Evolutionary conservation across 2,888 invertebrate species (phyloP), one percentile per base, ranked within the genome.

Genomic region (Machimus rusticus): DNA sequence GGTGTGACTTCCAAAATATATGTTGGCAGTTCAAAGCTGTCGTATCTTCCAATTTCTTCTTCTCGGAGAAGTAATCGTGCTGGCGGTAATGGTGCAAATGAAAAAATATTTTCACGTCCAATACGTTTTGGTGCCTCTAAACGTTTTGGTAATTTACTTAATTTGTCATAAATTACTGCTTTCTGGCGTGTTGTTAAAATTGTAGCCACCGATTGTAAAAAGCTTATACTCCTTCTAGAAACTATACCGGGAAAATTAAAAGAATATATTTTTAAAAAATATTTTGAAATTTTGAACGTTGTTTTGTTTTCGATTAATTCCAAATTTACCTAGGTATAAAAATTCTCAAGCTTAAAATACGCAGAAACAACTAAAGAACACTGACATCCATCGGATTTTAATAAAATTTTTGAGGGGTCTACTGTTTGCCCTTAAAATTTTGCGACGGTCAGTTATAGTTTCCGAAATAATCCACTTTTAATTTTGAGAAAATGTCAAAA

Each of bases 81-180:
- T 74, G 39, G 23, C 14, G 87, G 88, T 14, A 87, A 34, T 2
- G 87, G 87, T 39, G 85, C 19, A 85, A 87, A 88, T 46, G 85
- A 19, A 74, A 87, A 88, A n/a, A 37, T 23, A 77, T 87, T 88
- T 79, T 88, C 87, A 2, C 79, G 28, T 16, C 6, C 43, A 28
- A 51, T n/a, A 8, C 28, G 28, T 79, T 79, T 55, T 2, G 5
- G 8, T 0, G 14, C 1, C 0, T 23, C 23, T 9, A 28, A 28
- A 23, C 51, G 79, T 28, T 79, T 51, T 79, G 79, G 51, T 51
- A 78, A 43, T 78, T 28, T n/a, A 12, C 43, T 46, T 16, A 46
- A 46, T 46, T 16, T 46, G 4, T 46, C 43, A 46, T 46, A 46
- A 14, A 46, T 46, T 16, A 16, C 1, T 46, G 2, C 43, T 23